These are phyloP conservation scores for Ia io DNA, from an alignment of 2,113 vertebrate species.

Conservation along the genomic window DNA sequence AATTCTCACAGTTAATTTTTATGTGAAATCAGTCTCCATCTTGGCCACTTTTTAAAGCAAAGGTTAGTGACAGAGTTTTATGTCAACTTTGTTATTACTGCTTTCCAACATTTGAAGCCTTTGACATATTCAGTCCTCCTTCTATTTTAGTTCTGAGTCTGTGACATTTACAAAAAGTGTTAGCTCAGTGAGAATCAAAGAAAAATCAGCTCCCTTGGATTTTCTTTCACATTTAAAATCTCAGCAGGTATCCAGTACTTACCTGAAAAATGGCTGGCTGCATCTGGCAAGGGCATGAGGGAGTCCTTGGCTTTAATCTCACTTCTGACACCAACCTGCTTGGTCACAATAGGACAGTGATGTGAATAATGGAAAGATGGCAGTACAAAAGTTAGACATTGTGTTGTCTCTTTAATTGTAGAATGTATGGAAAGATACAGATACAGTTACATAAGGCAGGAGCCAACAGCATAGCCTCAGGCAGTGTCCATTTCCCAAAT, in stretches of 20 bases:
- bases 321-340: not conserved
- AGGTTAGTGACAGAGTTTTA: not conserved
- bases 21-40: not conserved
- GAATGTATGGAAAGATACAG: not conserved
- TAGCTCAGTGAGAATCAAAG: not conserved
- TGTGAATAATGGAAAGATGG: not conserved
- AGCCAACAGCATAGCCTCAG: not conserved
- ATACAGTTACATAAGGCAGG: not conserved
- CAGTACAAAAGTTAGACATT: not conserved
- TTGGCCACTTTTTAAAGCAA: not conserved
- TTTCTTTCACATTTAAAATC: not conserved
- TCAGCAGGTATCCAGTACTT: not conserved
- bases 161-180: not conserved
- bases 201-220: not conserved
- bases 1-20: not conserved
- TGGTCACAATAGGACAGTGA: not conserved
- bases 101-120: not conserved
- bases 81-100: not conserved
- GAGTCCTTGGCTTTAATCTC: not conserved
- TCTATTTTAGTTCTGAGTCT: not conserved
- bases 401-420: not conserved
- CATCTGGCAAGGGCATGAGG: not conserved
- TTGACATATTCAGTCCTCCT: not conserved
- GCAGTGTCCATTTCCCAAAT: not conserved
- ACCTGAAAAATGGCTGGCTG: not conserved